Evolutionary conservation across 2,888 invertebrate species (phyloP).

Genomic region (Lumbricus terrestris): DNA sequence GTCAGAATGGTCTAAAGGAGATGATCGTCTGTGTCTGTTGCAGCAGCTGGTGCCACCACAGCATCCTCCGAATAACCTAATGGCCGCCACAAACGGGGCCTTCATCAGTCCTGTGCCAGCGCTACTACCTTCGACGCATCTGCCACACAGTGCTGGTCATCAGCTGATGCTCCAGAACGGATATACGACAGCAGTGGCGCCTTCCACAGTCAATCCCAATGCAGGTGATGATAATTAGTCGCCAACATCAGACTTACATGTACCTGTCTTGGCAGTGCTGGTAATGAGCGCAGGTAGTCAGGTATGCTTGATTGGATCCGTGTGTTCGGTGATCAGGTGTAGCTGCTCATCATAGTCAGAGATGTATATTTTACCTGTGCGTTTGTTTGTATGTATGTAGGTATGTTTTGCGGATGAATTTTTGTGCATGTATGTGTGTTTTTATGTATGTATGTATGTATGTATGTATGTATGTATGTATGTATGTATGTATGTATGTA

Average conservation of each 20-base stretch:
- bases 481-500: neutral
- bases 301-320: neutral
- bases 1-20: neutral
- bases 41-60: slow-evolving; percentile 9
- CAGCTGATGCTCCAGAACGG: neutral
- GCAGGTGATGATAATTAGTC: neutral
- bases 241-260: too few relatives aligned
- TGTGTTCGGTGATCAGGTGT: neutral
- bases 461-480: neutral
- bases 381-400: neutral
- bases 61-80: neutral
- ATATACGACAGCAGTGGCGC: neutral
- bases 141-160: neutral
- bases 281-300: neutral
- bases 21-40: neutral
- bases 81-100: slow-evolving; percentile 8
- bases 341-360: neutral
- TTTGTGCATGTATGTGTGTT: neutral
- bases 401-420: too few relatives aligned
- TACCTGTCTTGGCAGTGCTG: neutral
- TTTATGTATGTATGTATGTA: neutral
- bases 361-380: too few relatives aligned
- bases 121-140: neutral
- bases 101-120: neutral
- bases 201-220: slow-evolving; percentile 8